Evolutionary conservation across 1,140 invertebrate species (phyloP), one percentile per base, ranked within the genome.

Genomic region (Scylla paramamosain): DNA sequence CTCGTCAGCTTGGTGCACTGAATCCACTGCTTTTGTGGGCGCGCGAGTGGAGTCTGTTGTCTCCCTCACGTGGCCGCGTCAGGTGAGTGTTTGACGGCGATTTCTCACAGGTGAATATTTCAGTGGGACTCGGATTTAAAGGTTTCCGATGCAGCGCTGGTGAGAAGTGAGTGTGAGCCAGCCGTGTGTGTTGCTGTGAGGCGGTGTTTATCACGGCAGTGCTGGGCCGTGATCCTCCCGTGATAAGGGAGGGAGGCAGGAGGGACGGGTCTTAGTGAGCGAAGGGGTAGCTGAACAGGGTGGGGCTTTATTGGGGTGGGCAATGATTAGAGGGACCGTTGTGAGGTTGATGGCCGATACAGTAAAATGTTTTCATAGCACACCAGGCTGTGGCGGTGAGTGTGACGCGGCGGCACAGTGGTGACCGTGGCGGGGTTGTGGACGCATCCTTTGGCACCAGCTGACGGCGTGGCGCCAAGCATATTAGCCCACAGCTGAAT

Each of bases 81-180:
- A 77, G 67, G 67, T 77, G 67, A n/a, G 25, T 77, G 67, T n/a
- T n/a, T 77, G 67, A 20, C 25, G 67, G 67, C 67, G 6, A 77
- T 77, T 77, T 77, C 67, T 77, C 67, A n/a, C 67, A n/a, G 67
- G 67, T 77, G 67, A 77, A 77, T 77, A 77, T 77, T 77, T 77
- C 67, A 77, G 25, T n/a, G 20, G 20, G 67, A 77, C 20, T n/a
- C 67, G 25, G 25, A 77, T 77, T 12, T 77, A 77, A 77, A 77
- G 67, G 67, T 77, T 77, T 77, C 67, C 67, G 67, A 77, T 77
- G 67, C 16, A 77, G 67, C 0, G 20, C 67, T n/a, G 67, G 67
- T n/a, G 67, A 77, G 67, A 20, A 77, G 67, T 12, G 25, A 77
- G 67, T n/a, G 67, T n/a, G 25, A 77, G 67, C 7, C 67, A 0